Conservation (phyloP, 1,140 invertebrate species). For the Drosophila teissieri region DNA sequence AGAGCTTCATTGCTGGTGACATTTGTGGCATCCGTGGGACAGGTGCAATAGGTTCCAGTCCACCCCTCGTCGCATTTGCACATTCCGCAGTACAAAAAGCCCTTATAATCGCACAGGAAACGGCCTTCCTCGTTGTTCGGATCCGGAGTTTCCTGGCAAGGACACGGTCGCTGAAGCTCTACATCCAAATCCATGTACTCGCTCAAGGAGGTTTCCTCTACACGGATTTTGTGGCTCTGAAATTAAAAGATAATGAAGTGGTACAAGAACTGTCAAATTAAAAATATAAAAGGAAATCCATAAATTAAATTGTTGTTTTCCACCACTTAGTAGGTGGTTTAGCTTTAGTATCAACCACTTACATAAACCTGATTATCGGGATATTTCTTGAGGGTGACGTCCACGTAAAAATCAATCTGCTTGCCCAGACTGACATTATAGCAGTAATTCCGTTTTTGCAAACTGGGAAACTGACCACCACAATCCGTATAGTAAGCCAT, state of each 20-base stretch:
- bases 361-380: slow-evolving; percentile 84
- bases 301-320: not conserved
- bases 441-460: slow-evolving; percentile 85
- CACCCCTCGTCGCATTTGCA: slow-evolving; percentile 87
- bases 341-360: not conserved
- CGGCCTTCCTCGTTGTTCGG: slow-evolving; percentile 51
- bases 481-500: slow-evolving; percentile 87
- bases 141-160: slow-evolving; percentile 56
- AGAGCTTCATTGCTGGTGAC: slow-evolving; percentile 84
- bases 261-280: not conserved
- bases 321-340: too few relatives aligned
- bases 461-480: slow-evolving; percentile 76
- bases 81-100: slow-evolving; percentile 86
- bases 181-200: slow-evolving; percentile 81
- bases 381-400: slow-evolving; percentile 86
- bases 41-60: slow-evolving; percentile 86
- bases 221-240: slow-evolving; percentile 64
- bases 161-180: slow-evolving; percentile 76
- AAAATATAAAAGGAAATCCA: not conserved
- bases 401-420: slow-evolving; percentile 86
- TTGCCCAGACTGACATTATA: slow-evolving; percentile 86
- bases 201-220: slow-evolving; percentile 79
- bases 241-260: not conserved
- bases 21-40: slow-evolving; percentile 83
- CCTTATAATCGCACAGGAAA: slow-evolving; percentile 75